Percentiles rank a stretch among this genome's conserved stretches.
Evolutionary conservation across 1,140 invertebrate genomes (phyloP).

Genomic region (Drusus annulatus): DNA sequence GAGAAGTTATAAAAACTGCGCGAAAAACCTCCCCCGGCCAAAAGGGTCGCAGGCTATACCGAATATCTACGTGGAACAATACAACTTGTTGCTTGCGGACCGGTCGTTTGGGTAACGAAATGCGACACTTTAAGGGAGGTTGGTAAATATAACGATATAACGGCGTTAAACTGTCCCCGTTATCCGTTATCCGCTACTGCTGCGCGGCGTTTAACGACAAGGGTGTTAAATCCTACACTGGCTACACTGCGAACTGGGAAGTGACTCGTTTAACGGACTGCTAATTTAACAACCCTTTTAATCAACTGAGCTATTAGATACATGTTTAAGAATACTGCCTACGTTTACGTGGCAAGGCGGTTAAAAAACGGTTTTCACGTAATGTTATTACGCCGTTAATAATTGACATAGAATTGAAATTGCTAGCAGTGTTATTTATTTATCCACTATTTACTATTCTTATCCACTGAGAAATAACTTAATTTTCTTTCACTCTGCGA

Average conservation of each 20-base stretch:
- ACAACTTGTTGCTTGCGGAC: slow-evolving; percentile 35
- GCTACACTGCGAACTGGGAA: slow-evolving; percentile 5
- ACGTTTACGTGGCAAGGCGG: background rate
- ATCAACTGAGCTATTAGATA: background rate
- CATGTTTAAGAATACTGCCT: background rate
- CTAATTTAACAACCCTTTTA: slow-evolving; percentile 28
- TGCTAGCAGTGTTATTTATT: too few species aligned
- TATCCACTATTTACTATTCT: too few species aligned
- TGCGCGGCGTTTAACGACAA: slow-evolving; percentile 14
- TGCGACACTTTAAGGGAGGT: slow-evolving; percentile 16
- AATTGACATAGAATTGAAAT: too few species aligned
- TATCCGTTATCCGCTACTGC: slow-evolving; percentile 1
- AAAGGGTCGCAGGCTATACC: background rate
- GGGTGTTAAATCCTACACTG: slow-evolving; percentile 9
- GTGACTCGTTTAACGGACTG: slow-evolving; percentile 26
- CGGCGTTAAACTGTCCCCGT: slow-evolving; percentile 29
- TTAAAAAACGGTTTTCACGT: background rate
- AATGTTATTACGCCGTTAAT: background rate
- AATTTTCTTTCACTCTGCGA: too few species aligned
- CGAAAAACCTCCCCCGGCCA: background rate
- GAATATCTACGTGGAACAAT: slow-evolving; percentile 14
- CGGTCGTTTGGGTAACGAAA: background rate
- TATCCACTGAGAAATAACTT: too few species aligned
- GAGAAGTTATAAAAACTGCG: background rate
- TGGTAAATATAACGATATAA: slow-evolving; percentile 28